These are phyloP conservation scores for Brachylomia viminalis DNA, from an alignment of 2,888 invertebrate genomes.

Conservation along the genomic window DNA sequence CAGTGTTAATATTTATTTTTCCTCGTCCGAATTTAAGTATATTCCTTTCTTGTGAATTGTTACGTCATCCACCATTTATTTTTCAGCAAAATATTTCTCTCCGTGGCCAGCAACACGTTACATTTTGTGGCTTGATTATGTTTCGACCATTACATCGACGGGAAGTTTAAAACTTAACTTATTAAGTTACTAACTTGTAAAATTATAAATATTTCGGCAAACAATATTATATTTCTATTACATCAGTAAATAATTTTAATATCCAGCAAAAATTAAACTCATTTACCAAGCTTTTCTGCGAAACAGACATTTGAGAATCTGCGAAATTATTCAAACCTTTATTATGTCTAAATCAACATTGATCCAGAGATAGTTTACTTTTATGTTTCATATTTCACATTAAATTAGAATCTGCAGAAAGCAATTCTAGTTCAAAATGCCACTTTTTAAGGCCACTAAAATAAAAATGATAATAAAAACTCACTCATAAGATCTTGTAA, in stretches of 20 bases:
- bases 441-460: slow-evolving; percentile 28
- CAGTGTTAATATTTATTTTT: background rate
- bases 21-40: background rate
- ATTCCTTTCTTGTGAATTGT: background rate
- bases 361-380: background rate
- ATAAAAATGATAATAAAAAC: slow-evolving; percentile 38
- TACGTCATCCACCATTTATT: background rate
- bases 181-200: slow-evolving; percentile 1
- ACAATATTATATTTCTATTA: slow-evolving; percentile 3
- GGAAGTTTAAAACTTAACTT: background rate
- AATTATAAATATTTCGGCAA: slow-evolving; percentile 7
- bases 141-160: slow-evolving; percentile 19
- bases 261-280: background rate
- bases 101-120: background rate
- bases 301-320: background rate
- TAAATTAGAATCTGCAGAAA: slow-evolving; percentile 31
- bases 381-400: slow-evolving; percentile 13
- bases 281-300: background rate
- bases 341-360: background rate
- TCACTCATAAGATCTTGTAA: slow-evolving; percentile 31
- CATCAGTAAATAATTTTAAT: slow-evolving; percentile 4
- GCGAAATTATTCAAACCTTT: background rate
- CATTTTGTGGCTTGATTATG: slow-evolving; percentile 23
- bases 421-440: slow-evolving; percentile 29
- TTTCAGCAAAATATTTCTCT: background rate